Percentiles rank a stretch among this genome's conserved stretches.
phyloP scores from a whole-genome alignment of 2,797 vertebrate genomes.

The Tolypeutes matacus region DNA sequence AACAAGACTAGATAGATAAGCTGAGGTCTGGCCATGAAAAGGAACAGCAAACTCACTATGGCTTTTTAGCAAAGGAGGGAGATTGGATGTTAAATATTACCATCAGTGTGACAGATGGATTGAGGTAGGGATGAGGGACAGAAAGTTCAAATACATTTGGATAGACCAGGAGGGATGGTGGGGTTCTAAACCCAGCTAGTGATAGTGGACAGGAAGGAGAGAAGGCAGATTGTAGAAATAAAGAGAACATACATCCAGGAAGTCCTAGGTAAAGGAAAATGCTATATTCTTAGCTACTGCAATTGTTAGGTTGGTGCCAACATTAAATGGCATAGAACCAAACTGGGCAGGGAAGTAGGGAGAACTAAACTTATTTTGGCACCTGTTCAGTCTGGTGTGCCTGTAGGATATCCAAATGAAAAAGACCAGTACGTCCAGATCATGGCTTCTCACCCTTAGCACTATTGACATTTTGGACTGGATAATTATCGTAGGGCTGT shows the following conservation, averaged over 20 bases:
- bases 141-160: not conserved
- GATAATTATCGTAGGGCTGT: not conserved
- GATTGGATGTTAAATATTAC: not conserved
- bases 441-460: not conserved
- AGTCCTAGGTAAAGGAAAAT: not conserved
- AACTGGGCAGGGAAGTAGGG: not conserved
- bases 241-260: not conserved
- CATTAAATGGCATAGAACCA: not conserved
- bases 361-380: not conserved
- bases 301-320: not conserved
- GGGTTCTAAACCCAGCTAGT: not conserved
- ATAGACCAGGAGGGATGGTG: not conserved
- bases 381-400: not conserved
- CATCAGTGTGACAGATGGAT: not conserved
- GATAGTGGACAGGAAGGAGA: not conserved
- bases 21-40: not conserved
- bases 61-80: not conserved
- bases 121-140: not conserved
- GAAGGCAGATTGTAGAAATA: not conserved
- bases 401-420: not conserved
- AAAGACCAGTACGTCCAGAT: not conserved
- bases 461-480: not conserved
- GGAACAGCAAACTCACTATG: not conserved
- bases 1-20: not conserved
- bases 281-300: not conserved